Evolutionary conservation across 2,797 vertebrate genomes (phyloP).

Genomic region (Hemibagrus guttatus): DNA sequence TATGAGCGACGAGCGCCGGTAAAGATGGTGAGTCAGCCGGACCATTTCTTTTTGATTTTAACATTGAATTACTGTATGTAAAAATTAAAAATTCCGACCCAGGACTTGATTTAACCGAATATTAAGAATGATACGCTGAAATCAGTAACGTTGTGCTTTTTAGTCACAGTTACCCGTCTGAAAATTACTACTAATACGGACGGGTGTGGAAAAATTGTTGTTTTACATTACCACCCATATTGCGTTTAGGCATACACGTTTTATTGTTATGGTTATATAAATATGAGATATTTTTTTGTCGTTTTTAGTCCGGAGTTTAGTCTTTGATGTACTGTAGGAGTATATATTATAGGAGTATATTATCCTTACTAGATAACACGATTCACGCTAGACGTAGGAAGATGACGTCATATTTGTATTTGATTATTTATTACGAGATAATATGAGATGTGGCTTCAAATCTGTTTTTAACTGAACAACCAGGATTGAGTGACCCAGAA

Average conservation of each 20-base stretch:
- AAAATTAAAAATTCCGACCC: background rate
- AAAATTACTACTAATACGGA: background rate
- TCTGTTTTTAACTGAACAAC: too few species aligned
- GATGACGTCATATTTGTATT: background rate
- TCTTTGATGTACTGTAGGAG: too few species aligned
- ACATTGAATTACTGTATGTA: background rate
- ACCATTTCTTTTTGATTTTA: background rate
- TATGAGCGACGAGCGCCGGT: background rate
- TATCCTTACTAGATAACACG: too few species aligned
- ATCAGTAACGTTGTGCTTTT: background rate
- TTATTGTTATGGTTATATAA: background rate
- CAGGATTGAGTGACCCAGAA: too few species aligned
- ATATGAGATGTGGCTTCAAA: too few species aligned
- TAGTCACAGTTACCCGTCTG: background rate
- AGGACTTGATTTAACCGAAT: too few species aligned
- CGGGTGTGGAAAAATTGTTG: background rate
- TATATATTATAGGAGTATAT: too few species aligned
- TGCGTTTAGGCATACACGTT: background rate
- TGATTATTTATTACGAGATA: too few species aligned
- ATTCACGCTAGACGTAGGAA: background rate
- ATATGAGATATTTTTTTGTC: too few species aligned
- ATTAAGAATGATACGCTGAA: background rate
- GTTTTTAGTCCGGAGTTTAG: too few species aligned
- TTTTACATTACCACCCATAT: background rate
- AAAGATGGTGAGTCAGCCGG: background rate